Base-by-base conservation (phyloP, 1,140 invertebrate genomes). In the Aporrectodea caliginosa region DNA sequence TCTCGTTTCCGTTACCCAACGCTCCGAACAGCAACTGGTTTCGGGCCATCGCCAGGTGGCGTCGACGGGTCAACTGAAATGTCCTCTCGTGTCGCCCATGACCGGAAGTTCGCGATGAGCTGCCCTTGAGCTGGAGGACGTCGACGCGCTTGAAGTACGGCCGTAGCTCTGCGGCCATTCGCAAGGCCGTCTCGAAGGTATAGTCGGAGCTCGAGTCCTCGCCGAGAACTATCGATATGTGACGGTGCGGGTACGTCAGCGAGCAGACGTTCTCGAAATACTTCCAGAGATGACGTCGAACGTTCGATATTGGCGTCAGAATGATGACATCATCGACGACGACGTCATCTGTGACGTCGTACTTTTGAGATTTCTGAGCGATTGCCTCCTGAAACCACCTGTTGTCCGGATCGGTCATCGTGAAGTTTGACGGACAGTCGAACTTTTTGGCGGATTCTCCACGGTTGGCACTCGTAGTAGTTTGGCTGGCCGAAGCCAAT, bases 191-290 rank as follows among this genome's bases (percentile, higher is more conserved):
- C 14, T 79, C 35, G 27, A 71, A 33, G 22, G 86, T 87, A 14
- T 79, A 35, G 32, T 87, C 86, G 27, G 70, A 78, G 79, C 86
- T 87, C 32, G 84, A 81, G 71, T 87, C 86, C 77, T 87, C 86
- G 0, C 85, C 86, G 73, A 87, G 84, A 12, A 81, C 84, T 16
- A 87, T 71, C 12, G 86, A 85, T 16, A 87, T 83, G 34, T 84
- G 80, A 1, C 80, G 30, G 35, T 86, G 83, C 2, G 86, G 85
- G 72, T 87, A 87, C 12, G 80, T 81, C 1, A 87, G 71, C 16
- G 83, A 82, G 35, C 79, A 82, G n/a, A 87, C 69, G 6, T 84
- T 77, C n/a, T 80, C 58, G 0, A 79, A 80, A 74, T 82, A 87
- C 16, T 79, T 77, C 16, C 74, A 35, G 29, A 87, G 77, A 16